Evolutionary conservation across 1,140 invertebrate species (phyloP), one percentile per base, ranked within the genome.

Genomic region (Trissolcus basalis): DNA sequence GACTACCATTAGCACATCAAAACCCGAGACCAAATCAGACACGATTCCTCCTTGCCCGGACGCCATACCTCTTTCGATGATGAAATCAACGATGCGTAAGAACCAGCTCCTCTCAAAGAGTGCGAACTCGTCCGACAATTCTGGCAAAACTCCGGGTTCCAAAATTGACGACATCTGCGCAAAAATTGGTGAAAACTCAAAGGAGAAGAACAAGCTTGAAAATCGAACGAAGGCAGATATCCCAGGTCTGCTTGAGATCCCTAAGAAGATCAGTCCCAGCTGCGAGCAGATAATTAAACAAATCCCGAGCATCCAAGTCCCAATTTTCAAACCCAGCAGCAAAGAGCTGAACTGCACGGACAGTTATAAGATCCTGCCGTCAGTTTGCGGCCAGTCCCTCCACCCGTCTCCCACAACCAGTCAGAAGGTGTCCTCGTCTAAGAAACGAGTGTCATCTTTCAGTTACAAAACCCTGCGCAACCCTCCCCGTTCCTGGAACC

Each of bases 401-500:
- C 75, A 72, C 47, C 11, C 59, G 9, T 41, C 54, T 9, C 69
- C 74, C 10, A 41, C 65, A 6, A 12, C 61, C 13, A 64, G 47
- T 19, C 82, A 82, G 10, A 84, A 76, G 15, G 47, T 70, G 6
- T 43, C 75, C 16, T 67, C 79, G 36, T 53, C 79, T 1, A 85
- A 84, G 33, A 83, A 86, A 43, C 81, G 81, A 8, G 87, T 88
- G 43, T 78, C 83, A 0, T 83, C 86, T 0, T 81, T 88, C 5
- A 88, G 88, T 0, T 91, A 91, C 64, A 92, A 91, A 59, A 91
- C 91, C 0, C 79, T 91, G 0, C 83, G 90, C 10, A 87, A 90
- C 61, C 90, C 90, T 0, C 90, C 91, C 0, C 91, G 90, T 69
- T 86, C 87, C 0, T 91, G 91, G 91, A 92, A 91, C 79, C 90